A percentile compares a stretch with the other conserved stretches of the same genome.
phyloP scores from a whole-genome alignment of 2,888 invertebrate species.

The Elysia crispata region DNA sequence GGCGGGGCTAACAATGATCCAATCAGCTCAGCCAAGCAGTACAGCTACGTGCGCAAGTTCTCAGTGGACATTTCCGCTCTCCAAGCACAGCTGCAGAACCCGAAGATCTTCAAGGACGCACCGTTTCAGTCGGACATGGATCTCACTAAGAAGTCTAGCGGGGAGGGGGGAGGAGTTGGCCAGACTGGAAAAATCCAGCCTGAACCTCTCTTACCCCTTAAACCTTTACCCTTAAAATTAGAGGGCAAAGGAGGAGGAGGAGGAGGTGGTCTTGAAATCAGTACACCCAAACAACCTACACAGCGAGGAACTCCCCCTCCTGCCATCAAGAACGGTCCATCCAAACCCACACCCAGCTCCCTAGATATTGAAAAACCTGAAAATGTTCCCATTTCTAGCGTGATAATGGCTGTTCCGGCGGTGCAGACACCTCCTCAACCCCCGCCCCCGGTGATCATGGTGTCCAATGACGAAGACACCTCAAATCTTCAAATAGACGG shows the following conservation, averaged over 20 bases:
- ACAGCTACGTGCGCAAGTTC: constrained; percentile 75
- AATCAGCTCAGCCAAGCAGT: constrained; percentile 63
- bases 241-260: constrained; percentile 14
- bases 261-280: background rate
- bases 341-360: too few relatives aligned
- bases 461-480: constrained; percentile 48
- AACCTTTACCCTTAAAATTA: constrained; percentile 32
- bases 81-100: constrained; percentile 75
- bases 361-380: too few relatives aligned
- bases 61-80: constrained; percentile 75
- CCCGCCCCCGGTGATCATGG: constrained; percentile 53
- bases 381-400: background rate
- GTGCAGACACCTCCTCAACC: background rate
- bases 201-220: constrained; percentile 45
- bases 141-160: constrained; percentile 47
- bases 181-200: constrained; percentile 25
- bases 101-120: constrained; percentile 67
- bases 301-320: constrained; percentile 22
- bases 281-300: constrained; percentile 3
- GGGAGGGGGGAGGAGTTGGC: constrained; percentile 5
- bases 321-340: too few relatives aligned
- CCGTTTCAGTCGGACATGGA: constrained; percentile 67
- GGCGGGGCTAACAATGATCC: constrained; percentile 44
- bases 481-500: background rate
- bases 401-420: background rate